These are phyloP conservation scores for Emydocephalus ijimae DNA, from an alignment of 2,113 vertebrate genomes.

Conservation along the genomic window DNA sequence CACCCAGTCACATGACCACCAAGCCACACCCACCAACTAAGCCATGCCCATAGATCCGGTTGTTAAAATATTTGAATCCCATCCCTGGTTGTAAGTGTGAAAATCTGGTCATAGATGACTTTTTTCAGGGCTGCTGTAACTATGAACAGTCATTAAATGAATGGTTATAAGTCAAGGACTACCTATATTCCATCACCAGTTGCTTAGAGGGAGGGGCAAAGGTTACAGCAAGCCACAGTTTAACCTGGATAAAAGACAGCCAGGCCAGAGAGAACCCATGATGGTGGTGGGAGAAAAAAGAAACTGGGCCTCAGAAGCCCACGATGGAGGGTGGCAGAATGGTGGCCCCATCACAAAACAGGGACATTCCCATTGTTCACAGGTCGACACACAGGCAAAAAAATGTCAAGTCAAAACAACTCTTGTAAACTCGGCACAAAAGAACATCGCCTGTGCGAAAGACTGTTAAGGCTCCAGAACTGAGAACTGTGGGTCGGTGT, in stretches of 20 bases:
- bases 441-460: not conserved
- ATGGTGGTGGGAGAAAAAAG: too few relatives aligned
- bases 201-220: not conserved
- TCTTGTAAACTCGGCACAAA: too few relatives aligned
- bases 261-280: not conserved
- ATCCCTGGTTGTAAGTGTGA: too few relatives aligned
- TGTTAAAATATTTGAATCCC: too few relatives aligned
- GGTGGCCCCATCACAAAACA: not conserved
- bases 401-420: too few relatives aligned
- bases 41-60: too few relatives aligned
- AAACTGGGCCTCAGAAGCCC: not conserved
- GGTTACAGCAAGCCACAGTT: not conserved
- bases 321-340: not conserved
- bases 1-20: too few relatives aligned
- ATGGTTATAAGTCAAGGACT: not conserved
- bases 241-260: not conserved
- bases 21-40: too few relatives aligned
- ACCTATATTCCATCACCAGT: not conserved
- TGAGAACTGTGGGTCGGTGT: not conserved
- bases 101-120: too few relatives aligned
- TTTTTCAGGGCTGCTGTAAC: too few relatives aligned
- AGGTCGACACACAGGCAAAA: not conserved
- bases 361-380: not conserved
- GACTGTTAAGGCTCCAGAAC: not conserved
- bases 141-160: too few relatives aligned